Conservation (phyloP, 2,113 vertebrate species). For the Trichechus manatus region DNA sequence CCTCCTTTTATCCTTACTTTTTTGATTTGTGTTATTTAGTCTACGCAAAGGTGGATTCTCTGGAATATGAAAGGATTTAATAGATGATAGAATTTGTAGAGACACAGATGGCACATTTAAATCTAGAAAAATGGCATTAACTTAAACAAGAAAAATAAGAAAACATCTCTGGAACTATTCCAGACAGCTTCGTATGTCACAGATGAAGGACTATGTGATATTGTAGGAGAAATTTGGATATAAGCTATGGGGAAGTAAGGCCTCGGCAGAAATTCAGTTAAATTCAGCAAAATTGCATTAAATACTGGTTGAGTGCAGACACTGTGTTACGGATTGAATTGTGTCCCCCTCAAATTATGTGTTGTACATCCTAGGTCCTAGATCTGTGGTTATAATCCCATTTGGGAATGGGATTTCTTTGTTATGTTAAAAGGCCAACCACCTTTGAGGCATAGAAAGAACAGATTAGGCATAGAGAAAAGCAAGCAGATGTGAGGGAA, state of each 20-base stretch:
- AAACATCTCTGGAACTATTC: background rate
- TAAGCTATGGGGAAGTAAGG: background rate
- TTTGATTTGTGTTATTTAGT: constrained; percentile 47
- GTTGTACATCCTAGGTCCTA: background rate
- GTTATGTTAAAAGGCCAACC: background rate
- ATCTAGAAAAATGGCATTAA: constrained; percentile 12
- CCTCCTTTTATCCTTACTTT: constrained; percentile 38
- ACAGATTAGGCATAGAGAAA: background rate
- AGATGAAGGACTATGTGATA: background rate
- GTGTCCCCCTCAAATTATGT: background rate
- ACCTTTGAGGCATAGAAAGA: background rate
- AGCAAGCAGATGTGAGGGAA: background rate
- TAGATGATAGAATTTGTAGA: constrained; percentile 46
- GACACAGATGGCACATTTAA: constrained; percentile 17
- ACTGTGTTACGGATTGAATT: background rate
- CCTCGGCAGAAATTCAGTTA: background rate
- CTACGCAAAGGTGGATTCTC: constrained; percentile 15
- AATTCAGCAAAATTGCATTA: background rate
- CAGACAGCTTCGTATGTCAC: constrained; percentile 10
- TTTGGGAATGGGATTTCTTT: background rate
- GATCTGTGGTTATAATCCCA: background rate
- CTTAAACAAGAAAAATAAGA: constrained; percentile 38
- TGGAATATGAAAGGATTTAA: constrained; percentile 38
- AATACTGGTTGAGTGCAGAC: background rate
- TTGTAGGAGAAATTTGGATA: constrained; percentile 11